These are phyloP conservation scores for Euthynnus affinis DNA, from an alignment of 2,797 vertebrate genomes.

Conservation along the genomic window DNA sequence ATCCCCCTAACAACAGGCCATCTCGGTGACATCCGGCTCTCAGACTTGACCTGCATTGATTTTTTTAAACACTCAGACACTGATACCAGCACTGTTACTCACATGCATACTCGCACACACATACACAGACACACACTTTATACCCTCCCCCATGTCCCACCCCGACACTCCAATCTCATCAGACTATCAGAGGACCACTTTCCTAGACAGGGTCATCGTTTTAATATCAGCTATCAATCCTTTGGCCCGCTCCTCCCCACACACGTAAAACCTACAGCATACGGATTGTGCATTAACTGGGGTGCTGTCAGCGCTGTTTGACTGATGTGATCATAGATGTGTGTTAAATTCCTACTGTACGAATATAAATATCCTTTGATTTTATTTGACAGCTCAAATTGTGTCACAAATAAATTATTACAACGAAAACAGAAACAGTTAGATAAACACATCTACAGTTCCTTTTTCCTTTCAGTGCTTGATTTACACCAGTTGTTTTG, in stretches of 20 bases:
- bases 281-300: constrained; percentile 14
- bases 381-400: not conserved
- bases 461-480: not conserved
- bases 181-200: constrained; percentile 56
- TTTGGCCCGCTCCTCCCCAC: constrained; percentile 17
- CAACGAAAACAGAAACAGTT: not conserved
- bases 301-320: constrained; percentile 23
- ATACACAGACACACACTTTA: not conserved
- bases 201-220: constrained; percentile 72
- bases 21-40: constrained; percentile 70
- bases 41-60: constrained; percentile 77
- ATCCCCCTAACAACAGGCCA: constrained; percentile 58
- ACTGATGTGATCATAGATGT: constrained; percentile 32
- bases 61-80: constrained; percentile 72
- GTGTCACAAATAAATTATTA: not conserved
- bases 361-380: constrained; percentile 19
- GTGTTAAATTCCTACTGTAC: not conserved
- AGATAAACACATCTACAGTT: not conserved
- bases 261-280: constrained; percentile 18
- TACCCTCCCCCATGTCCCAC: constrained; percentile 35
- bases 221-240: constrained; percentile 72
- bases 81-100: constrained; percentile 39
- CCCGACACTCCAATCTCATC: constrained; percentile 54
- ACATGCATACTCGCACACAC: constrained; percentile 20
- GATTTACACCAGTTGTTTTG: not conserved